Base-by-base conservation (phyloP, 2,888 invertebrate genomes). In the Cantharis rufa region DNA sequence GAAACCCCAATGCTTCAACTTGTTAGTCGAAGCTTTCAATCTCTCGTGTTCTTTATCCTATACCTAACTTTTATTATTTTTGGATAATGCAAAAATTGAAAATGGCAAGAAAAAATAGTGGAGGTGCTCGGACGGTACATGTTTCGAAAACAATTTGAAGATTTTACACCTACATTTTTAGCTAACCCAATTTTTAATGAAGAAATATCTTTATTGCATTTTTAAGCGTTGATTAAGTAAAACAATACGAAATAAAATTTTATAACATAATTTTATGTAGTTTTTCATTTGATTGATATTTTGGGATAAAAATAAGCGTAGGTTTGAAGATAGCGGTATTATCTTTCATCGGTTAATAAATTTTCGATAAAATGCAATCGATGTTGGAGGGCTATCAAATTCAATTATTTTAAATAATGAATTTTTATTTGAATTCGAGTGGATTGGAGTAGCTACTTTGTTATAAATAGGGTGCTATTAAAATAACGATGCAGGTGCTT, bases 1-100 rank as follows among this genome's bases (percentile, higher is more conserved):
- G 63, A 72, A 69, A 62, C 69, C 48, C 70, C 72, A 72, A 64
- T 68, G 71, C 63, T 70, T 70, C 70, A 64, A 74, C 64, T 70
- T 70, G 74, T 21, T 66, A 21, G 64, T 66, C 21, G n/a, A 66
- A 21, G 64, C 64, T 66, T 16, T 48, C 48, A 48, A 48, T 48
- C 48, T 48, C n/a, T 48, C n/a, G n/a, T 48, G 48, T 48, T 48
- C n/a, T 48, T n/a, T 48, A 48, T n/a, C n/a, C 48, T 48, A 16
- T 18, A 32, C 48, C 48, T 48, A n/a, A 48, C 13, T n/a, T 48
- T 48, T n/a, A 48, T 48, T n/a, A 48, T 48, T n/a, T 48, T 48
- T n/a, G 48, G 48, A 48, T 48, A n/a, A n/a, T n/a, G 13, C n/a
- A n/a, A 48, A 48, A 7, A 32, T 13, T 4, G 32, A 32, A 32